A percentile compares a stretch with the other conserved stretches of the same genome.
Evolutionary conservation across 2,797 vertebrate species (phyloP).

Genomic region (Cyclura pinguis): DNA sequence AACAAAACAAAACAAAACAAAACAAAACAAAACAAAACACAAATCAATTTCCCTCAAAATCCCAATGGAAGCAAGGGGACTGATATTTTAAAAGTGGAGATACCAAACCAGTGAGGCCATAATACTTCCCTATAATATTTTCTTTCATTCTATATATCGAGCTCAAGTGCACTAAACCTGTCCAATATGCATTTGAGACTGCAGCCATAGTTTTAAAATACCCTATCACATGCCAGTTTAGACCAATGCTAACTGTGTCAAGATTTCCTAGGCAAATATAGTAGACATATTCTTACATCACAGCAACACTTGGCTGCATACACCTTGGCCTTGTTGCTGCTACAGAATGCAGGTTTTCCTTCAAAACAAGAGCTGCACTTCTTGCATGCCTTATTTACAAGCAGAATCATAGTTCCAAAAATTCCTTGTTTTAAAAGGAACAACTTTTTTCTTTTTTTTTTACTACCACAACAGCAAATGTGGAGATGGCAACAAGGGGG

Average conservation of each 20-base stretch:
- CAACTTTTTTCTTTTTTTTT: neutral
- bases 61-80: neutral
- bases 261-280: neutral
- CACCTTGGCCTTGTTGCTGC: neutral
- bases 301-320: neutral
- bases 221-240: neutral
- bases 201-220: neutral
- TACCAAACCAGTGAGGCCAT: neutral
- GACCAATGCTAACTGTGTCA: neutral
- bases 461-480: neutral
- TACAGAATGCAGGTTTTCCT: too few relatives aligned
- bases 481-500: neutral
- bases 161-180: neutral
- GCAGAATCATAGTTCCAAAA: too few relatives aligned
- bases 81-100: neutral
- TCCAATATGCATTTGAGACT: neutral
- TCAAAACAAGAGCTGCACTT: too few relatives aligned
- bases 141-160: neutral
- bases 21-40: neutral
- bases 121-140: neutral
- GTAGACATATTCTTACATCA: neutral
- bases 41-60: neutral
- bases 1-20: neutral
- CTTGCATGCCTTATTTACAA: too few relatives aligned
- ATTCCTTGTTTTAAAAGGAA: neutral